A percentile compares a stretch with the other conserved stretches of the same genome.
Conservation (phyloP, 2,113 vertebrate genomes). For the Danio rerio region DNA sequence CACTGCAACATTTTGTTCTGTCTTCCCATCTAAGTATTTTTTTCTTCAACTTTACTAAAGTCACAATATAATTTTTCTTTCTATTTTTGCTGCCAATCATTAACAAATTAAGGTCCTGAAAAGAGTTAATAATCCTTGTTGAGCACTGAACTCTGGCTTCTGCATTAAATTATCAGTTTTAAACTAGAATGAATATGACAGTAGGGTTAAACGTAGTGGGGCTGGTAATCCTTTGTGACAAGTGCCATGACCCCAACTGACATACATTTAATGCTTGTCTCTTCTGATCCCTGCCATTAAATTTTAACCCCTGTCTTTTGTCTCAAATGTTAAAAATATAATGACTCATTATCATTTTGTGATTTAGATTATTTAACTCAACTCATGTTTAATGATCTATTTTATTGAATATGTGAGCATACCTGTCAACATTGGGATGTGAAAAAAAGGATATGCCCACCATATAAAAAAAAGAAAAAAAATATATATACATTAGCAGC, state of each 20-base stretch:
- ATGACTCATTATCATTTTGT: not conserved
- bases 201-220: conserved; percentile 42
- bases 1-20: not conserved
- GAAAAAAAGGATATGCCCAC: no score
- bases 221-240: conserved; percentile 57
- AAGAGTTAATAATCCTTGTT: conserved; percentile 52
- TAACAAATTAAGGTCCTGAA: conserved; percentile 53
- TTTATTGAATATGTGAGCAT: no score
- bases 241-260: conserved; percentile 56
- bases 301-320: conserved; percentile 6
- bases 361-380: not conserved
- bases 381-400: conserved; percentile 2
- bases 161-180: conserved; percentile 56
- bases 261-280: conserved; percentile 58
- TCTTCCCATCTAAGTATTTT: not conserved
- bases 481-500: no score
- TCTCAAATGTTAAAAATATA: conserved; percentile 12
- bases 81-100: conserved; percentile 13
- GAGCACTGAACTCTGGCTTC: conserved; percentile 45
- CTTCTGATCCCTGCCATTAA: conserved; percentile 21
- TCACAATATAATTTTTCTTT: conserved; percentile 4
- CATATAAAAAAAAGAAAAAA: no score
- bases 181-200: conserved; percentile 55
- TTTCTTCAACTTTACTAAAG: not conserved
- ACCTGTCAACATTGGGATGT: no score